These are phyloP conservation scores for Tenualosa thibaudeaui DNA, from an alignment of 2,797 vertebrate species.

Conservation along the genomic window DNA sequence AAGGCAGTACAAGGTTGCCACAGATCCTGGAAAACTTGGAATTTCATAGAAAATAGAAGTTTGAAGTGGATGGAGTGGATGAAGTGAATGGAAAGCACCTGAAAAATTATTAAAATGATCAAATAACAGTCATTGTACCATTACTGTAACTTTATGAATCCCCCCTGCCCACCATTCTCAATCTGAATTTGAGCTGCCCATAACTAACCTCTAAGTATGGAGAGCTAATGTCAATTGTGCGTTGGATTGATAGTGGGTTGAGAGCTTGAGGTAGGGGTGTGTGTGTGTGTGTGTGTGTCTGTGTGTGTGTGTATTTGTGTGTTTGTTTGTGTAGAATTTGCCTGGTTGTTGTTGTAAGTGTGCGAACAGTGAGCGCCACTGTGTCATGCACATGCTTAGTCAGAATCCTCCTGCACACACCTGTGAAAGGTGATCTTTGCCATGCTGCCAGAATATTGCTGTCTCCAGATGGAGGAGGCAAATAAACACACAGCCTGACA, in stretches of 20 bases:
- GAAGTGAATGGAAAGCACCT: too few species aligned
- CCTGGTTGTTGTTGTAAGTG: not conserved
- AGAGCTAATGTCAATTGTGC: not conserved
- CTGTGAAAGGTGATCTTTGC: not conserved
- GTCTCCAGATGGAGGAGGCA: not conserved
- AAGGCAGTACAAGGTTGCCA: too few species aligned
- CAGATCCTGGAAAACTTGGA: too few species aligned
- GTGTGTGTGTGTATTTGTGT: not conserved
- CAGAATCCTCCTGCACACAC: not conserved
- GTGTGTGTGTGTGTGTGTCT: not conserved
- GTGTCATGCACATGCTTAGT: not conserved
- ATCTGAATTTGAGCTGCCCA: too few species aligned
- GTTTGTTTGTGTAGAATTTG: not conserved
- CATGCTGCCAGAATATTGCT: not conserved
- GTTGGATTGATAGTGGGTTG: not conserved
- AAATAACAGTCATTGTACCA: too few species aligned
- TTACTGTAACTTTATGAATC: too few species aligned
- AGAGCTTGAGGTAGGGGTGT: not conserved
- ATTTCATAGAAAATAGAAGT: too few species aligned
- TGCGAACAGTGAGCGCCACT: conserved; percentile 23
- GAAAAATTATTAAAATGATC: too few species aligned
- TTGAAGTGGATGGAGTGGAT: too few species aligned
- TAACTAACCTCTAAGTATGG: too few species aligned
- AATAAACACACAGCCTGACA: not conserved
- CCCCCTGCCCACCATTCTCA: too few species aligned